Evolutionary conservation across 1,140 invertebrate species (phyloP), one percentile per base, ranked within the genome.

Genomic region (Drosophila murphyi): DNA sequence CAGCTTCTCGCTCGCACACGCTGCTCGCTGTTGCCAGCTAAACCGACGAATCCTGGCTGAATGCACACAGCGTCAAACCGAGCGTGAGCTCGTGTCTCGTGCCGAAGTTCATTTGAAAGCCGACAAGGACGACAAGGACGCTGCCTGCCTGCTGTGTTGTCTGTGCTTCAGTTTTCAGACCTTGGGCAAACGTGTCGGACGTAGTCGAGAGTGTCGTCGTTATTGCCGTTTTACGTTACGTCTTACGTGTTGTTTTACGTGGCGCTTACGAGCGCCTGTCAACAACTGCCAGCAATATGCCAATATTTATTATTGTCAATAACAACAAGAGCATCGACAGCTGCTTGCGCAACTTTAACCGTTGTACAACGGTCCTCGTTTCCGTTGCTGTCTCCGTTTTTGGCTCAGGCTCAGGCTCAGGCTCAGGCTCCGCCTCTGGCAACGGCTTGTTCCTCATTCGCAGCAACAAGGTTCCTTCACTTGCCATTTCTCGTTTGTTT

Each of bases 101-200:
- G 59, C 68, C 79, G 78, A 59, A 35, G 56, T 5, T 45, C 6
- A 5, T 10, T 54, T 50, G 12, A 54, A 5, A 41, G 61, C 82
- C 82, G 82, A 85, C 43, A 20, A 20, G 20, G 20, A 20, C 20
- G 20, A 50, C 56, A 61, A 63, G 59, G 70, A 60, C 48, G 70
- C 61, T 61, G 39, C 34, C 48, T 43, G 57, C 50, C 71, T 35
- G 39, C n/a, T 29, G 60, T 71, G 77, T 54, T 48, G 72, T 29
- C 39, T 20, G n/a, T 10, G 35, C 56, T 86, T 91, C 85, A 88
- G 90, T 80, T 82, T 76, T 76, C 87, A 90, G 75, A 90, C 78
- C 77, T 85, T 91, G 85, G 90, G 69, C 90, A 76, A 81, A 78
- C 87, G 83, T 80, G 76, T 83, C 87, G 83, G 80, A 88, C 77